Evolutionary conservation across 2,888 invertebrate genomes (phyloP).

Genomic region (Cantharis rufa): DNA sequence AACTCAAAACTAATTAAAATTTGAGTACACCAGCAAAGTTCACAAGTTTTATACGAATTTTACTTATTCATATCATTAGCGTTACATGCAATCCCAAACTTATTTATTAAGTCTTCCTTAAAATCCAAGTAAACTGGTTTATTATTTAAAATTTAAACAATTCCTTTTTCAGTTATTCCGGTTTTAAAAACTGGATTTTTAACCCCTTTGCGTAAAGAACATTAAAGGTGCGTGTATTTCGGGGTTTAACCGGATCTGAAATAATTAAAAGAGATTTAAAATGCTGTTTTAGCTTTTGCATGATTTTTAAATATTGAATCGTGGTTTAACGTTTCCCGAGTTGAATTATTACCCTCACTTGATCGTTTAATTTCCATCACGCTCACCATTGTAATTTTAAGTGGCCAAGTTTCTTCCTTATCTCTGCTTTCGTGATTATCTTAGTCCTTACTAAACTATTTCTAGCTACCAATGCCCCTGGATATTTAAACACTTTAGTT

Average conservation of each 20-base stretch:
- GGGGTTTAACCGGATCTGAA: not conserved
- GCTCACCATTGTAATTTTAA: not conserved
- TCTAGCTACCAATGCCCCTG: not conserved
- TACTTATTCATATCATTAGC: conserved; percentile 54
- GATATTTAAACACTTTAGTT: not conserved
- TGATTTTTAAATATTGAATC: not conserved
- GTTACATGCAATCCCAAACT: conserved; percentile 45
- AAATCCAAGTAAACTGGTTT: not conserved
- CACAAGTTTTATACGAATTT: conserved; percentile 53
- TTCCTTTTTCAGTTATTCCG: not conserved
- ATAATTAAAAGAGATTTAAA: not conserved
- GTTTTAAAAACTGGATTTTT: not conserved
- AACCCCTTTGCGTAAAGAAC: not conserved
- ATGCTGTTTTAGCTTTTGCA: not conserved
- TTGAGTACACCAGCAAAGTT: conserved; percentile 50
- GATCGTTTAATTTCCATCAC: not conserved
- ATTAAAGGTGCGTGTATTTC: not conserved
- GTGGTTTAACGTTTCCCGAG: not conserved
- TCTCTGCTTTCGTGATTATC: not conserved
- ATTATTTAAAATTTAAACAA: not conserved
- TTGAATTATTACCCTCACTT: not conserved
- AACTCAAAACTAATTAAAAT: conserved; percentile 57
- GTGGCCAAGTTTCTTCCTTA: not conserved
- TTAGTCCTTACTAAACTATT: not conserved
- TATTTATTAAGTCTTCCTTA: not conserved